Evolutionary conservation across 2,113 vertebrate genomes (phyloP).

Genomic region (Oophaga pumilio): DNA sequence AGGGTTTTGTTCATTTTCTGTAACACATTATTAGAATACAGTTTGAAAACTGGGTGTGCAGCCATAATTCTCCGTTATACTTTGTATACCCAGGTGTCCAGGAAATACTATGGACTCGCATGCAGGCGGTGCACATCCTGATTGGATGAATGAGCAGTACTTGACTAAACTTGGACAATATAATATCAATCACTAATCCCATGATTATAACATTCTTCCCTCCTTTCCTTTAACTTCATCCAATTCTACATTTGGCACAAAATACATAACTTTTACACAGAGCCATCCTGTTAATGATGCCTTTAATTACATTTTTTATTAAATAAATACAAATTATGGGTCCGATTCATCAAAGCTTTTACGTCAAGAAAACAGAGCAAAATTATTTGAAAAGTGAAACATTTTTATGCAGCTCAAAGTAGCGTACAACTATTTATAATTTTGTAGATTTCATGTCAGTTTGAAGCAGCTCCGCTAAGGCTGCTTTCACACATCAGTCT

Average conservation of each 20-base stretch:
- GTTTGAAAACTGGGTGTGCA: conserved; percentile 9
- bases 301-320: background rate
- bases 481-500: too few species aligned
- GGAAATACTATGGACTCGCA: background rate
- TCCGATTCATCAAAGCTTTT: too few species aligned
- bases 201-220: background rate
- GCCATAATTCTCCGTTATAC: background rate
- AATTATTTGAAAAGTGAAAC: too few species aligned
- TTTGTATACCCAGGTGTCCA: conserved; percentile 35
- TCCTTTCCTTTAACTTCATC: background rate
- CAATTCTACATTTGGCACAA: background rate
- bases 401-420: too few species aligned
- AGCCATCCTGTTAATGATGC: background rate
- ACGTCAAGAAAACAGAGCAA: too few species aligned
- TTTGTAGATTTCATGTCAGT: too few species aligned
- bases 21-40: conserved; percentile 25
- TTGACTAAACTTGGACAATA: background rate
- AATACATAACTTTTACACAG: background rate
- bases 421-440: too few species aligned
- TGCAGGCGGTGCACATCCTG: background rate
- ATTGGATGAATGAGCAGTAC: background rate
- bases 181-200: background rate
- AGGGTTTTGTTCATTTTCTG: conserved; percentile 9
- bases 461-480: too few species aligned
- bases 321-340: background rate